A percentile compares a stretch with the other conserved stretches of the same genome.
Evolutionary conservation across 1,140 invertebrate genomes (phyloP).

Genomic region (Heliothis subflexa): DNA sequence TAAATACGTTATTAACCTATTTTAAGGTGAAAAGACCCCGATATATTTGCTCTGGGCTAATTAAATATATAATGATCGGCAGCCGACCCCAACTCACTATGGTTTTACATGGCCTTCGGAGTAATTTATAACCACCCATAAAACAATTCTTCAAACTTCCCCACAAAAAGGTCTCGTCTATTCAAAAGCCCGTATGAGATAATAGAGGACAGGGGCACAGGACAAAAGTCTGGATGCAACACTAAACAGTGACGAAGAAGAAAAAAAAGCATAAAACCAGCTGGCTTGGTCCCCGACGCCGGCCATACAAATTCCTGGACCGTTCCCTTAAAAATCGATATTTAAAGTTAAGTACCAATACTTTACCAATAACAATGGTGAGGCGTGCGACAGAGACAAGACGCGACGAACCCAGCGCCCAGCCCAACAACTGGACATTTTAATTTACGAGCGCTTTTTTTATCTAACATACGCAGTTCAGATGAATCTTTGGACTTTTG

Average conservation of each 20-base stretch:
- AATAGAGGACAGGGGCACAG: conserved; percentile 76
- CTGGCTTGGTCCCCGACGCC: conserved; percentile 67
- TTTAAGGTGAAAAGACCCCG: conserved; percentile 27
- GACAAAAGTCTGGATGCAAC: conserved; percentile 80
- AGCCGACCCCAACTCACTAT: conserved; percentile 58
- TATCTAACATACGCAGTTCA: conserved; percentile 74
- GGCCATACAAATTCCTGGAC: conserved; percentile 72
- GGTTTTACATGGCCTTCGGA: conserved; percentile 56
- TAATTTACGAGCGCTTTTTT: conserved; percentile 83
- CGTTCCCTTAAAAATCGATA: conserved; percentile 75
- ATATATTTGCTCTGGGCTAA: conserved; percentile 57
- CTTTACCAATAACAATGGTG: conserved; percentile 69
- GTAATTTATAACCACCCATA: conserved; percentile 80
- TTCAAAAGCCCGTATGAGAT: conserved; percentile 77
- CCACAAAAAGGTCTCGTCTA: conserved; percentile 77
- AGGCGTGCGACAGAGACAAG: conserved; percentile 67
- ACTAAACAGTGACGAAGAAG: conserved; percentile 66
- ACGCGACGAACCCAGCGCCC: conserved; percentile 52
- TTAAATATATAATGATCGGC: conserved; percentile 67
- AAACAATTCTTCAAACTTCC: conserved; percentile 83
- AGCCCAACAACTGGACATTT: conserved; percentile 73
- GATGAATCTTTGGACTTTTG: conserved; percentile 80
- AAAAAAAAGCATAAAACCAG: conserved; percentile 81
- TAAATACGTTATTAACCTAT: conserved; percentile 40
- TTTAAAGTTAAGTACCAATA: conserved; percentile 82